Percentiles rank a stretch among this genome's conserved stretches.
phyloP scores from a whole-genome alignment of 2,113 vertebrate species.

The Pelodiscus sinensis region DNA sequence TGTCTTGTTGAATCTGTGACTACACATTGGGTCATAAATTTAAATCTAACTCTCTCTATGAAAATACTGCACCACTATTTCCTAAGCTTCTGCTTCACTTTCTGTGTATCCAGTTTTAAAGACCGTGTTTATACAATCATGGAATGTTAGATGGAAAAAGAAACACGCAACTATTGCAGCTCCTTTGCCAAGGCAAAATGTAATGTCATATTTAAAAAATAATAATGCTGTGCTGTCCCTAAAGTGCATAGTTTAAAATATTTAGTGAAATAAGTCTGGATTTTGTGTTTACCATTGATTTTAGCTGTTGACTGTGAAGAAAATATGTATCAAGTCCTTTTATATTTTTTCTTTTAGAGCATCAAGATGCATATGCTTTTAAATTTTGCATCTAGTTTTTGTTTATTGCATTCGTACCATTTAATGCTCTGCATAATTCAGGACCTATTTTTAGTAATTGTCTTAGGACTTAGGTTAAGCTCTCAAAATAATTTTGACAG shows the following conservation, averaged over 20 bases:
- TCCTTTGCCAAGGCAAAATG: slow-evolving; percentile 4
- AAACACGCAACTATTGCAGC: background rate
- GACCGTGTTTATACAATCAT: background rate
- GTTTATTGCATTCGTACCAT: background rate
- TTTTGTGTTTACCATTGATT: background rate
- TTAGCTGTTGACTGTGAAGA: slow-evolving; percentile 17
- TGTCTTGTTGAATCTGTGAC: background rate
- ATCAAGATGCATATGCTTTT: background rate
- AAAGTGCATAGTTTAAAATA: background rate
- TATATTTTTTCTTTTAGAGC: background rate
- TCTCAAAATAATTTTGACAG: background rate
- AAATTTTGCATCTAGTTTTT: background rate
- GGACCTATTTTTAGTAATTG: slow-evolving; percentile 18
- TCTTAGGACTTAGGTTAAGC: slow-evolving; percentile 7
- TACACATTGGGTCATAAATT: background rate
- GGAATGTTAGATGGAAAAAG: slow-evolving; percentile 45
- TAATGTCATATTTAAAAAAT: background rate
- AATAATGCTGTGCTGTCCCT: slow-evolving; percentile 1
- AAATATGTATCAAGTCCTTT: background rate
- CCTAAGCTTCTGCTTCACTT: slow-evolving; percentile 30
- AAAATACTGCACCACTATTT: slow-evolving; percentile 9
- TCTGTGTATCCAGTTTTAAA: slow-evolving; percentile 1
- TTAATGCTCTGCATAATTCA: background rate
- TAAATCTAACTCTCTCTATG: slow-evolving; percentile 8
- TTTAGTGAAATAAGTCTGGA: background rate